phyloP scores from a whole-genome alignment of 2,888 invertebrate species.

The Oscheius sp. region DNA sequence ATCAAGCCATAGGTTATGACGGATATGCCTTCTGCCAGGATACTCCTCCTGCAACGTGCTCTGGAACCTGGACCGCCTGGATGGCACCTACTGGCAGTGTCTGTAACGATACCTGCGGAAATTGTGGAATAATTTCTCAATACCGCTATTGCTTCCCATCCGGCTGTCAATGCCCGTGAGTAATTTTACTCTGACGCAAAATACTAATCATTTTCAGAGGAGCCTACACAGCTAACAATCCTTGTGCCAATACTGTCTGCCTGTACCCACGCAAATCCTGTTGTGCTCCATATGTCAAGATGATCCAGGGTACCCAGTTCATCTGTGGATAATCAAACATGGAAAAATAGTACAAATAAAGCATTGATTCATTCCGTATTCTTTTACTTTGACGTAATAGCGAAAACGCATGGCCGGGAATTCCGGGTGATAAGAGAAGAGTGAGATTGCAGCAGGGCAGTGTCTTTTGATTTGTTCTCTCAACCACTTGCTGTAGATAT shows the following conservation, averaged over 20 bases:
- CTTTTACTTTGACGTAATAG: too few species aligned
- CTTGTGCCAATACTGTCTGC: constrained; percentile 42
- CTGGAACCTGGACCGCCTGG: constrained; percentile 54
- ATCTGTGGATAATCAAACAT: constrained; percentile 17
- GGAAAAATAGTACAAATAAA: constrained; percentile 1
- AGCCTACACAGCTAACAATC: constrained; percentile 18
- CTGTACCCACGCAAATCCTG: constrained; percentile 46
- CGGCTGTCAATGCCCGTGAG: constrained; percentile 48
- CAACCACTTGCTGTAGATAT: too few species aligned
- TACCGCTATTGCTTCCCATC: constrained; percentile 46
- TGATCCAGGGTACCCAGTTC: constrained; percentile 23
- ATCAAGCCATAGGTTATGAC: constrained; percentile 42
- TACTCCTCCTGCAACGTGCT: constrained; percentile 33
- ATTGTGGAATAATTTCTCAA: constrained; percentile 35
- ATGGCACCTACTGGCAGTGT: not conserved
- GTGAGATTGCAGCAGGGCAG: too few species aligned
- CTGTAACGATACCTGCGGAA: constrained; percentile 45
- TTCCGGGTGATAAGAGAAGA: too few species aligned
- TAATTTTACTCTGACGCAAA: not conserved
- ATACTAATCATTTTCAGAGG: constrained; percentile 37
- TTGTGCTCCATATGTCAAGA: constrained; percentile 43
- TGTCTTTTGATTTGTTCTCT: too few species aligned
- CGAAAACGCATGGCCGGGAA: too few species aligned
- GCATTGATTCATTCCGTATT: too few species aligned
- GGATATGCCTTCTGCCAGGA: constrained; percentile 45